Percentiles rank a stretch among this genome's conserved stretches.
Conservation (phyloP, 2,888 invertebrate species). For the Orthosia incerta region DNA sequence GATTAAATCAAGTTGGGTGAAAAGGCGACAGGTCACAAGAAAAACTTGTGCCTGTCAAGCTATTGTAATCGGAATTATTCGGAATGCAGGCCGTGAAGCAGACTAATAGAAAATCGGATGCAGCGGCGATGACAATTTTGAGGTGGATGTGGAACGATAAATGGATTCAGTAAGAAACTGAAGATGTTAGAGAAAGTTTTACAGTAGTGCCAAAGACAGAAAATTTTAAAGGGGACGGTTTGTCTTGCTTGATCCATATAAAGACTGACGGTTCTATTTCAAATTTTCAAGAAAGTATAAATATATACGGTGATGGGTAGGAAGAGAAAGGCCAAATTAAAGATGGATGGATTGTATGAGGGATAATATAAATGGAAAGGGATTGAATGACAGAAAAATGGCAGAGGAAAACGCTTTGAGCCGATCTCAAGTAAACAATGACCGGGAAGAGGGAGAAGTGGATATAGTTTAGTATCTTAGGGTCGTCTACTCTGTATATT, state of each 20-base stretch:
- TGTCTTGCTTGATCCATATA: no score
- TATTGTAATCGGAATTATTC: background rate
- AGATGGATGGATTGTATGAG: slow-evolving; percentile 1
- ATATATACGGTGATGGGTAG: background rate
- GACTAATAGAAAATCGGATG: background rate
- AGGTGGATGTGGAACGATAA: no score
- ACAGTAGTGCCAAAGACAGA: background rate
- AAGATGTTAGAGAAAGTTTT: background rate
- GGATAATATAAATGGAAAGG: slow-evolving; percentile 13
- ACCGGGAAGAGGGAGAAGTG: background rate
- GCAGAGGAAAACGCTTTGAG: background rate
- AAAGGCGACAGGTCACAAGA: background rate
- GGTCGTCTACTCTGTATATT: background rate
- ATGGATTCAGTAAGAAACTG: background rate
- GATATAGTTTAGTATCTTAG: background rate
- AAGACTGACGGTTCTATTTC: no score
- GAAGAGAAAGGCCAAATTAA: background rate
- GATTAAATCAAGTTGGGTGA: background rate
- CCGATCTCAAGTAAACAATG: background rate
- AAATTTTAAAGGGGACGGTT: background rate
- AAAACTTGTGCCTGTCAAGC: background rate
- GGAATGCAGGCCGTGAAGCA: background rate
- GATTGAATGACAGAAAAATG: background rate
- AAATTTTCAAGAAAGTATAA: no score
- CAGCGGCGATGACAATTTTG: background rate